Percentiles rank a stretch among this genome's conserved stretches.
These are phyloP conservation scores for Pipra filicauda DNA, from an alignment of 2,113 vertebrate genomes.

Conservation along the genomic window DNA sequence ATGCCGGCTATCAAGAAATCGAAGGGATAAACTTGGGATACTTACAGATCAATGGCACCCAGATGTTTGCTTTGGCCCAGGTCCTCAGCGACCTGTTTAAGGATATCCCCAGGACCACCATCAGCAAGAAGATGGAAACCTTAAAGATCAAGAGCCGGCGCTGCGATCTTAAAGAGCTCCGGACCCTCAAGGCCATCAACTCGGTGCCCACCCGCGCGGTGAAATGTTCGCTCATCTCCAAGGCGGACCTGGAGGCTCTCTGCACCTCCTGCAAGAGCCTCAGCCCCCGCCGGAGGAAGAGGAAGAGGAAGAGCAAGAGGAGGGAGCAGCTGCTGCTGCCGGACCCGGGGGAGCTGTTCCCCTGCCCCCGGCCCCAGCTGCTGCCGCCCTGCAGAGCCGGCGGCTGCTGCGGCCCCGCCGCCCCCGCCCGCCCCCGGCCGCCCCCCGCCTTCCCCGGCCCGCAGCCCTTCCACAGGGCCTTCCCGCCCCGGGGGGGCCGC, in stretches of 20 bases:
- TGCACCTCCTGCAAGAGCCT: conserved; percentile 65
- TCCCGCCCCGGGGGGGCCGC: not conserved
- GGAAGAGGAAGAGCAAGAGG: conserved; percentile 47
- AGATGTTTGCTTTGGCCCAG: conserved; percentile 71
- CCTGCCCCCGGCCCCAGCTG: conserved; percentile 2
- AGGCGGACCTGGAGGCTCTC: conserved; percentile 67
- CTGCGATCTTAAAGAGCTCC: conserved; percentile 67
- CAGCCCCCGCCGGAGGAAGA: conserved; percentile 32
- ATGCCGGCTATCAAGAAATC: conserved; percentile 64
- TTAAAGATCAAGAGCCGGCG: conserved; percentile 69
- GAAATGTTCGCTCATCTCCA: conserved; percentile 73
- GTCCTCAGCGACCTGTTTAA: conserved; percentile 69
- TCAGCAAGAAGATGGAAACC: conserved; percentile 69
- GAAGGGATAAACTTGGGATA: conserved; percentile 70
- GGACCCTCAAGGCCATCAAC: conserved; percentile 68
- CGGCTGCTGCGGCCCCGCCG: not conserved
- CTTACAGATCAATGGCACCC: conserved; percentile 68
- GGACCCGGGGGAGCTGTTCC: not conserved
- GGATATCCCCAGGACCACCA: conserved; percentile 68
- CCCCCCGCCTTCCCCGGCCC: not conserved
- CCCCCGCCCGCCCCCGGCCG: not conserved
- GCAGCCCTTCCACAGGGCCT: no score
- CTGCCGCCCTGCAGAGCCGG: not conserved
- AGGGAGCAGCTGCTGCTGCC: conserved; percentile 14
- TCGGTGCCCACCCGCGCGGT: conserved; percentile 69